A percentile compares a stretch with the other conserved stretches of the same genome.
phyloP scores from a whole-genome alignment of 1,140 invertebrate species.

The Apocrypta bakeri region DNA sequence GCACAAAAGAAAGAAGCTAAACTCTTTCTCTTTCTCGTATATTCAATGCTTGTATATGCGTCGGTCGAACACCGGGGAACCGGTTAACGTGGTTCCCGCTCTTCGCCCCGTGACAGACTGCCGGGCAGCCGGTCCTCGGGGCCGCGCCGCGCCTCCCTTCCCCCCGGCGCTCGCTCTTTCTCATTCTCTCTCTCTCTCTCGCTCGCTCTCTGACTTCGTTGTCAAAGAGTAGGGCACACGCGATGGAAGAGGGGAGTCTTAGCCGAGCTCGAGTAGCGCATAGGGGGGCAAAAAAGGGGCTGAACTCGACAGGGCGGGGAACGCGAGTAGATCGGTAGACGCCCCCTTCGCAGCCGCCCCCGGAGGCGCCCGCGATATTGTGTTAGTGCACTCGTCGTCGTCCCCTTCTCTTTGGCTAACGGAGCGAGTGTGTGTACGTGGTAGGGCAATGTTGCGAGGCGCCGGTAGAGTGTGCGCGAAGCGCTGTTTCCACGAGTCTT shows the following conservation, averaged over 20 bases:
- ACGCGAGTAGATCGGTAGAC: slow-evolving; percentile 60
- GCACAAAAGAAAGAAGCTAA: no score
- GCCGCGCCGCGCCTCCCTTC: slow-evolving; percentile 48
- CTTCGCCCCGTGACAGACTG: slow-evolving; percentile 74
- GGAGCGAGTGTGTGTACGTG: slow-evolving; percentile 4
- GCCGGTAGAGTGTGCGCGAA: slow-evolving; percentile 64
- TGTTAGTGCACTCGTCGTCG: no score
- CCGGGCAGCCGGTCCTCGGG: slow-evolving; percentile 62
- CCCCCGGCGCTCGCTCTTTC: slow-evolving; percentile 48
- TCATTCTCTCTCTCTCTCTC: background rate
- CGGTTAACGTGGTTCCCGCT: slow-evolving; percentile 73
- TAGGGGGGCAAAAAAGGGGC: slow-evolving; percentile 70
- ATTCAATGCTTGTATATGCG: background rate
- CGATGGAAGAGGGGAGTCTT: no score
- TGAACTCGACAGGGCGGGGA: slow-evolving; percentile 62
- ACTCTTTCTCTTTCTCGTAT: background rate
- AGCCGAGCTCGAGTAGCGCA: background rate
- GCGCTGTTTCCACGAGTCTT: background rate
- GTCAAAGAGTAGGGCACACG: no score
- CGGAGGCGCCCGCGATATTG: slow-evolving; percentile 56
- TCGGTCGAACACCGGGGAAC: slow-evolving; percentile 59
- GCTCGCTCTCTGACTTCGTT: no score
- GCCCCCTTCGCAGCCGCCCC: slow-evolving; percentile 66
- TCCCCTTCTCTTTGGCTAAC: no score
- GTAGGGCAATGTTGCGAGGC: background rate